Evolutionary conservation across 2,888 invertebrate species (phyloP), one percentile per base, ranked within the genome.

Genomic region (Alsophila aescularia): DNA sequence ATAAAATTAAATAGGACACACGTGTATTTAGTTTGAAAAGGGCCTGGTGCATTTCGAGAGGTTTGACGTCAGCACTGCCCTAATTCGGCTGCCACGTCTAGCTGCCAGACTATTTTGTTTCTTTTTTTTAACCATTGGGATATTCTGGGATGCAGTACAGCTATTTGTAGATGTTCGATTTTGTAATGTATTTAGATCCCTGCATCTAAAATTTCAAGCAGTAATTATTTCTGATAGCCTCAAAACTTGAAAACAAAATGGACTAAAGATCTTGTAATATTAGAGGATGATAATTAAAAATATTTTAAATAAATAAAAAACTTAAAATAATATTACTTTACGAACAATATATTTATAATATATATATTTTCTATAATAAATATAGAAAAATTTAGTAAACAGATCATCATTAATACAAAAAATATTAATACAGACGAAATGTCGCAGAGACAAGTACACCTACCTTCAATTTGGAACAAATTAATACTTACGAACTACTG

Each of bases 41-140:
- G 84, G 82, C 77, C 66, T 66, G 64, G 42, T 79, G 79, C 79
- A 80, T 75, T 79, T 77, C 61, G 69, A 70, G 74, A 81, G 71
- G 81, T 77, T 78, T 88, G 89, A 90, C 90, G 90, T 89, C 88
- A 87, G 67, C 53, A 52, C 29, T 69, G 83, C 73, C 80, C 83
- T 78, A 81, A 69, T 63, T 66, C 67, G 60, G 67, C 62, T 72
- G 50, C 55, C 50, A 41, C 62, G 72, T 66, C 49, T 55, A 7
- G 35, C 36, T 45, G 55, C 55, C 55, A 56, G 55, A 51, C 40
- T 54, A 54, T 54, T 55, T 36, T 31, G 45, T 41, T 54, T 41
- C 40, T 45, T 41, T 41, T 50, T 54, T 44, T 35, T 35, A 21
- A 29, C 13, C 52, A 37, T 42, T 6, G 36, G 18, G 48, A 21